Evolutionary conservation across 1,140 invertebrate genomes (phyloP), one percentile per base, ranked within the genome.

Genomic region (Drosophila leontia): DNA sequence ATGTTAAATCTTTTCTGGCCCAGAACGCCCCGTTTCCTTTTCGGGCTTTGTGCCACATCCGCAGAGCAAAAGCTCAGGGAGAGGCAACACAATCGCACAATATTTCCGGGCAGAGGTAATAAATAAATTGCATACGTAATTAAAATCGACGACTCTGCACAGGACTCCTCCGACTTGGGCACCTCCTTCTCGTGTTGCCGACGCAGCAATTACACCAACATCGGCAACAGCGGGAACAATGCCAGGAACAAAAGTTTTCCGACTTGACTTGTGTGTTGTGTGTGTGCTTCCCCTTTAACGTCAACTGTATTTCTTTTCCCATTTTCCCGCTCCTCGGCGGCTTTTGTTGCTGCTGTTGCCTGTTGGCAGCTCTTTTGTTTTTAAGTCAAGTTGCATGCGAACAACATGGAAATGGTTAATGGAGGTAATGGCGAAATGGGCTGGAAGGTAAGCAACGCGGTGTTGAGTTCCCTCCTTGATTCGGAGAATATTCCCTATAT

Each of bases 91-190:
- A 86, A 86, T 86, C 75, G 82, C 84, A 87, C 80, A 88, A 88
- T 88, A 90, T 88, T 90, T 88, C 84, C 84, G 85, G 85, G 74
- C 74, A 62, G 78, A 86, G 85, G 85, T 90, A 90, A 90, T 90
- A 90, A 90, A 90, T 90, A 90, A 90, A 90, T 90, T 90, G 85
- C 85, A 90, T 90, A 90, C 85, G 85, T 90, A 90, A 90, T 90
- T 90, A 90, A 90, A 90, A 90, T 90, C 86, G 85, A 90, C 85
- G 85, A 90, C 81, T 85, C 57, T 71, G 82, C 78, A 76, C 70
- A 72, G 80, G 77, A 61, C 81, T 69, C 53, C 50, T 69, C 53
- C 50, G 62, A 53, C 58, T 61, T 35, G 59, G 64, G n/a, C 44
- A 26, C 23, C 53, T 62, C 50, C 68, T 57, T 15, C 19, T 37